Evolutionary conservation across 1,140 invertebrate genomes (phyloP), one percentile per base, ranked within the genome.

Genomic region (Sitophilus oryzae): DNA sequence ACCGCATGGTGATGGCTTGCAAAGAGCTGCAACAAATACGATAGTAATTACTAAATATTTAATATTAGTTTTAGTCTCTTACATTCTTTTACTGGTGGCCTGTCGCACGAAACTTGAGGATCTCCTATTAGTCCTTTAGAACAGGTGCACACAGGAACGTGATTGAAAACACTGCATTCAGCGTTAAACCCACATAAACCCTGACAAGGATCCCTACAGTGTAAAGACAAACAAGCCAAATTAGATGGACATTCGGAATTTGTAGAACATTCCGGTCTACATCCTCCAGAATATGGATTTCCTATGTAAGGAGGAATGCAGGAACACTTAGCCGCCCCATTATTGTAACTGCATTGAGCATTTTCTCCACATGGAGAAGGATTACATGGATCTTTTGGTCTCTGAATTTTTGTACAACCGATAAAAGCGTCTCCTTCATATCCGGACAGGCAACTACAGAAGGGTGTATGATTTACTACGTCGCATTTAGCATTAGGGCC

Each of bases 281-380:
- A 88, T 18, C 84, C 85, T 5, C 83, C 82, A 2, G 78, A 77
- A 61, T 88, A 88, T 0, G 86, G 84, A 74, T 89, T 87, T 19
- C 89, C 89, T 45, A 89, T 82, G 64, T 91, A 91, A 0, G 89
- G 89, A 55, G 88, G 86, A 64, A 91, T 88, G 66, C 90, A 93
- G 11, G 78, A 78, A 66, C 90, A 93, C 54, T 82, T 77, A 2
- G 85, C 81, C 20, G 77, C 73, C 11, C 82, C 81, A 64, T 84
- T 81, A 3, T 79, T 76, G n/a, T 81, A 76, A 1, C 78, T 78
- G 66, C 89, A 91, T 47, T 88, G 76, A 1, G 88, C 82, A 63
- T 91, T 91, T 62, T 85, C 83, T 14, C 85, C 87, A 67, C 91
- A 94, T 0, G 88, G 87, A 18, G 84, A 82, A n/a, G 83, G 82